A percentile compares a stretch with the other conserved stretches of the same genome.
phyloP scores from a whole-genome alignment of 2,888 invertebrate species.

The Philereme vetulata region DNA sequence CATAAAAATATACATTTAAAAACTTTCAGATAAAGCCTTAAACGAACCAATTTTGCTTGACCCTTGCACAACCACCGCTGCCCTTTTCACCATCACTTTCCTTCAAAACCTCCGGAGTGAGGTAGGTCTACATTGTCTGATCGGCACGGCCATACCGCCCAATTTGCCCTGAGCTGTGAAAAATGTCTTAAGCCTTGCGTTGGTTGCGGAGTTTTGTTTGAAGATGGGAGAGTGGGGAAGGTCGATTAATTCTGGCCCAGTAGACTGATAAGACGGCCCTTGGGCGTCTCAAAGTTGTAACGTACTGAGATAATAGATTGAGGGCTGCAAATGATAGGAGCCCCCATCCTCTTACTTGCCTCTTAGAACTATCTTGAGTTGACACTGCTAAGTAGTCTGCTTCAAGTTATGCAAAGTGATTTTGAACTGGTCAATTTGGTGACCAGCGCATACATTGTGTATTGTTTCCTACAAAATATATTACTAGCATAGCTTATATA shows the following conservation, averaged over 20 bases:
- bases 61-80: constrained; percentile 30
- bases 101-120: constrained; percentile 40
- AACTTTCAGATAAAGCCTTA: constrained; percentile 16
- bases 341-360: constrained; percentile 37
- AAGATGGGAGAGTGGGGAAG: constrained; percentile 31
- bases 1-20: too few relatives aligned
- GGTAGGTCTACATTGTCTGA: constrained; percentile 43
- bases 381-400: constrained; percentile 40
- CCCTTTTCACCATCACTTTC: constrained; percentile 45
- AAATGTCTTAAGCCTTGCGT: constrained; percentile 27
- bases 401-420: constrained; percentile 39
- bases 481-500: too few relatives aligned
- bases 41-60: constrained; percentile 33
- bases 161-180: constrained; percentile 41
- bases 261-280: constrained; percentile 52
- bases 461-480: too few relatives aligned
- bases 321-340: constrained; percentile 52
- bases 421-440: constrained; percentile 29
- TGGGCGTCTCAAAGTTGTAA: constrained; percentile 53
- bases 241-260: constrained; percentile 46
- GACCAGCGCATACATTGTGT: not conserved
- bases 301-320: constrained; percentile 53
- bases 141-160: constrained; percentile 40
- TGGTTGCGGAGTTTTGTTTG: constrained; percentile 25
- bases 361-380: constrained; percentile 39